Evolutionary conservation across 2,888 invertebrate genomes (phyloP), one percentile per base, ranked within the genome.

Genomic region (Sarcophaga carnaria): DNA sequence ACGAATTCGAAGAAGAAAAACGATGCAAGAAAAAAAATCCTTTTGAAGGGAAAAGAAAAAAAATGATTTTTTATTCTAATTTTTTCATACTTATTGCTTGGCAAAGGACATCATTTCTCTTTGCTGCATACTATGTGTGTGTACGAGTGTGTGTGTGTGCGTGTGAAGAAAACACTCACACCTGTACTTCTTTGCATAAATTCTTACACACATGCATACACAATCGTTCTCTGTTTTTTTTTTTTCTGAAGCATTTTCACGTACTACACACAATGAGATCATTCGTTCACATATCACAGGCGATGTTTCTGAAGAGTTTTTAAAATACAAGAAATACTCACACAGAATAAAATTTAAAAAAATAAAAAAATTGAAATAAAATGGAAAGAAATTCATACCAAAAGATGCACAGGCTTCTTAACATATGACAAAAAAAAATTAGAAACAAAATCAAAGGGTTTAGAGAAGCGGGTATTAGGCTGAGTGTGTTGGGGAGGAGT

Each of bases 241-340:
- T 66, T 62, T 60, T 54, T 49, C 62, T 83, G 66, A 75, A 79
- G 75, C 79, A 83, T 80, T 81, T 81, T 87, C 74, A 70, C 8
- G 37, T 37, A 37, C 37, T 75, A 75, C 59, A 84, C 76, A 87
- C 87, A 84, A 84, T 87, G 84, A 84, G 84, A 87, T 84, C 87
- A 87, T 84, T 84, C 87, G 84, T 84, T 84, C 84, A 78, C 81
- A 81, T 84, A 84, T 84, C 77, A 78, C 81, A 84, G 37, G 79
- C 80, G 78, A 81, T 84, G 84, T 71, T 80, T 84, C 77, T 87
- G 81, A 87, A 87, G 87, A 87, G 84, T 75, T 87, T 87, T 87
- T 84, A 63, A 81, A 81, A 81, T 81, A 84, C 67, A 85, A 67
- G 45, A n/a, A 45, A 67, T 62, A 37, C 66, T 37, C 20, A 66